Conservation (phyloP, 2,888 invertebrate species). For the Melanostoma mellinum region DNA sequence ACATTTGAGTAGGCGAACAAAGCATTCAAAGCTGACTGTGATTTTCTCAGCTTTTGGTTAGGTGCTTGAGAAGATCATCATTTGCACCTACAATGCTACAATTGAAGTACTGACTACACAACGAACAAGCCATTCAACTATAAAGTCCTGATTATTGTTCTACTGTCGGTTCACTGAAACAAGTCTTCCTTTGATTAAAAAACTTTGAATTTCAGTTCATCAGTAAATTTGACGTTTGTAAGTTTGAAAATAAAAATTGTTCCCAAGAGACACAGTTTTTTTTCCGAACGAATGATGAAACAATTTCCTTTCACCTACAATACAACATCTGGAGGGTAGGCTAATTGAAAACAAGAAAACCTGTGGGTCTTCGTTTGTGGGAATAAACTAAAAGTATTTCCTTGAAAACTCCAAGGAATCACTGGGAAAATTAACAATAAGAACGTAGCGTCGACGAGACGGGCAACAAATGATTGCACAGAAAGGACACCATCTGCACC, state of each 20-base stretch:
- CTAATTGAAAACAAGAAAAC: conserved; percentile 49
- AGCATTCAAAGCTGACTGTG: too few relatives aligned
- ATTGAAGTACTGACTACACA: too few relatives aligned
- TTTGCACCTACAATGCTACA: too few relatives aligned
- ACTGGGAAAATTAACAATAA: conserved; percentile 35
- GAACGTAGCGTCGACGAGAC: not conserved
- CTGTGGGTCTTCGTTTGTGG: conserved; percentile 38
- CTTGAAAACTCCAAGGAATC: conserved; percentile 50
- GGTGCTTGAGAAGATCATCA: too few relatives aligned
- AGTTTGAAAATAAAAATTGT: conserved; percentile 2
- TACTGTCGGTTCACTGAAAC: too few relatives aligned
- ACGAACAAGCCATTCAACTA: too few relatives aligned
- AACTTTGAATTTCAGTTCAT: conserved; percentile 26
- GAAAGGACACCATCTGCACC: conserved; percentile 44
- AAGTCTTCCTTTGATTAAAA: conserved; percentile 18
- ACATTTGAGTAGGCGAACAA: too few relatives aligned
- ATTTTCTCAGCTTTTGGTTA: too few relatives aligned
- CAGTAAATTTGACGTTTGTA: conserved; percentile 9
- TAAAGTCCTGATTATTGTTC: too few relatives aligned
- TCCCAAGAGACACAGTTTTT: conserved; percentile 27
- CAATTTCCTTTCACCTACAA: conserved; percentile 33
- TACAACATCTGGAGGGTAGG: conserved; percentile 35
- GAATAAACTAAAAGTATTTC: conserved; percentile 27
- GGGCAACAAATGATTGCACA: conserved; percentile 55
- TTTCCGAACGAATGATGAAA: conserved; percentile 3